Evolutionary conservation across 1,140 invertebrate species (phyloP).

Genomic region (Sinella curviseta): DNA sequence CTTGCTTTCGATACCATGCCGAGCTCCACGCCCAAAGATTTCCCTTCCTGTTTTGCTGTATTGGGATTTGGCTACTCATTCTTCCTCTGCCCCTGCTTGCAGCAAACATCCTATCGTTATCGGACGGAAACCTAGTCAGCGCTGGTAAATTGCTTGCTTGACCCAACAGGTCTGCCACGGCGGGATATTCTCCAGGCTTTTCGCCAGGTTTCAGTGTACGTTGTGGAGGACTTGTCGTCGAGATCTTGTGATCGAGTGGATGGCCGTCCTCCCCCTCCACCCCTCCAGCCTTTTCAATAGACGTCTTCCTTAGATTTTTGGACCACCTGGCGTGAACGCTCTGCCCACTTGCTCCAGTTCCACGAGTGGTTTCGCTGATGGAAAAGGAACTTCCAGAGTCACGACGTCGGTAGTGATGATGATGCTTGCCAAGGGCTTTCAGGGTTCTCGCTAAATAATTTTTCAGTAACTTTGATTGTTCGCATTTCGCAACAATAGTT

Average conservation of each 20-base stretch:
- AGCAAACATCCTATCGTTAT: neutral
- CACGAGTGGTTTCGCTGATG: no score
- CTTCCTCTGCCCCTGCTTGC: neutral
- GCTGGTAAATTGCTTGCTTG: neutral
- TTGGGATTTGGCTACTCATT: neutral
- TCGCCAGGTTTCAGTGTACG: neutral
- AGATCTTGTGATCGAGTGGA: neutral
- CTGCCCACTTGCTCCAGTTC: neutral
- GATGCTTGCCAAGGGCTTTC: neutral
- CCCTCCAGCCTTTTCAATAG: neutral
- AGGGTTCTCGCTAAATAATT: no score
- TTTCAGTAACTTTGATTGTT: no score
- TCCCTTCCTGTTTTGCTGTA: neutral
- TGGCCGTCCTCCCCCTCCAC: neutral
- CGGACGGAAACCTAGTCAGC: neutral
- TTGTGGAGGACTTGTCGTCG: neutral
- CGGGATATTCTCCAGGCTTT: neutral
- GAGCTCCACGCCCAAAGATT: neutral
- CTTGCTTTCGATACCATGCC: neutral
- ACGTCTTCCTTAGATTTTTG: neutral
- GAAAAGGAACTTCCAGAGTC: no score
- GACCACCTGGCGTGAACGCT: neutral
- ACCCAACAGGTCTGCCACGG: neutral
- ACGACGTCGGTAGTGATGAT: neutral
- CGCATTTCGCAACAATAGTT: neutral